Evolutionary conservation across 2,797 vertebrate species (phyloP), one percentile per base, ranked within the genome.

Genomic region (Pristis pectinata): DNA sequence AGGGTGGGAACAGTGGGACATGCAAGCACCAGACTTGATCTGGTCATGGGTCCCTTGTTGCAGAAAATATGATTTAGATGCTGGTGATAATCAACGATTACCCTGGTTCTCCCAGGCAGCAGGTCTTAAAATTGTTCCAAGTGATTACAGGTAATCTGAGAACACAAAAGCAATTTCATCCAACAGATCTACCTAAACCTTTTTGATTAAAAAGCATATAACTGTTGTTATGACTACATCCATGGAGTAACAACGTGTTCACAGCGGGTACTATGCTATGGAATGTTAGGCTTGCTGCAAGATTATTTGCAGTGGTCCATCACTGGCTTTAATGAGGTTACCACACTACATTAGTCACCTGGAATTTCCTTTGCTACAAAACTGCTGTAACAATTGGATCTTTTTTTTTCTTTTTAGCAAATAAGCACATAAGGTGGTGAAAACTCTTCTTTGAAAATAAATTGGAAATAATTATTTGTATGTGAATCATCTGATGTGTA

Each of bases 331-430:
- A 61, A 61, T 83, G 53, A 85, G 53, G 49, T 64, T 37, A 24
- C 87, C n/a, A 64, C n/a, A 64, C 59, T 64, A 64, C 87, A 91
- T 91, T 91, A 91, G 19, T 67, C 87, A 91, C n/a, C 2, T 91
- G 87, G 87, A 67, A 91, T 91, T 91, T 91, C n/a, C 59, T 91
- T 41, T 64, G n/a, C 59, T 1, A 87, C 6, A 56, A 11, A 85
- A 30, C 15, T 59, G 82, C 53, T 85, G 49, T 67, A 64, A 72
- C 19, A 67, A 41, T 22, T 11, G 8, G 37, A 91, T 4, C 10
- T 34, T 34, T 87, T 87, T 22, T 49, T 49, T 49, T 49, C 59
- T n/a, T 91, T 41, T 91, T 19, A 64, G 59, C 91, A 91, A 91
- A 67, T 41, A 41, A 41, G 59, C 37, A n/a, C 61, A 89, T n/a